These are phyloP conservation scores for Pantelozetes paolii DNA, from an alignment of 2,888 invertebrate genomes.

Conservation along the genomic window DNA sequence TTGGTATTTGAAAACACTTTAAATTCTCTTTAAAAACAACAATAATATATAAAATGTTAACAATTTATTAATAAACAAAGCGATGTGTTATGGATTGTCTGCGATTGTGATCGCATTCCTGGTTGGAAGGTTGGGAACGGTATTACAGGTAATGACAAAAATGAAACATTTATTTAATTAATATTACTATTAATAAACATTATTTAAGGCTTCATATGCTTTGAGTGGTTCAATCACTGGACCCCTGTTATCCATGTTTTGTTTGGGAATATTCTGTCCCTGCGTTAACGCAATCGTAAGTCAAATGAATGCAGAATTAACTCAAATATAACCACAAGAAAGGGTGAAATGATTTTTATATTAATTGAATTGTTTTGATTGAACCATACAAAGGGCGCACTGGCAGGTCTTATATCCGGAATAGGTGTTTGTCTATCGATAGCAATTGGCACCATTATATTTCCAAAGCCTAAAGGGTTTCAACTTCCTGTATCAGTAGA, in stretches of 20 bases:
- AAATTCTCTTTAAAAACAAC: background rate
- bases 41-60: too few species aligned
- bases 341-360: too few species aligned
- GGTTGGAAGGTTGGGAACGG: constrained; percentile 32
- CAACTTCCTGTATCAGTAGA: constrained; percentile 12
- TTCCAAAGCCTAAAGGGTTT: constrained; percentile 17
- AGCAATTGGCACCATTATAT: background rate
- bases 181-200: background rate
- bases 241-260: constrained; percentile 40
- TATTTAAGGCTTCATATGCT: constrained; percentile 14
- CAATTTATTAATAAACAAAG: too few species aligned
- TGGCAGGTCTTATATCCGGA: constrained; percentile 24
- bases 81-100: constrained; percentile 4
- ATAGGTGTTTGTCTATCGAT: constrained; percentile 1
- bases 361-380: too few species aligned
- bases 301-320: background rate
- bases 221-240: constrained; percentile 41
- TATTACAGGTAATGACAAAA: constrained; percentile 7
- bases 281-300: constrained; percentile 39
- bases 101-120: constrained; percentile 31
- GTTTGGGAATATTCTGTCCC: constrained; percentile 40
- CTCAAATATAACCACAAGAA: background rate
- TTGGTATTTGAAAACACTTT: background rate
- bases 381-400: constrained; percentile 18
- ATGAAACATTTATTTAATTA: background rate